Conservation (phyloP, 2,113 vertebrate species). For the Crocuta crocuta region DNA sequence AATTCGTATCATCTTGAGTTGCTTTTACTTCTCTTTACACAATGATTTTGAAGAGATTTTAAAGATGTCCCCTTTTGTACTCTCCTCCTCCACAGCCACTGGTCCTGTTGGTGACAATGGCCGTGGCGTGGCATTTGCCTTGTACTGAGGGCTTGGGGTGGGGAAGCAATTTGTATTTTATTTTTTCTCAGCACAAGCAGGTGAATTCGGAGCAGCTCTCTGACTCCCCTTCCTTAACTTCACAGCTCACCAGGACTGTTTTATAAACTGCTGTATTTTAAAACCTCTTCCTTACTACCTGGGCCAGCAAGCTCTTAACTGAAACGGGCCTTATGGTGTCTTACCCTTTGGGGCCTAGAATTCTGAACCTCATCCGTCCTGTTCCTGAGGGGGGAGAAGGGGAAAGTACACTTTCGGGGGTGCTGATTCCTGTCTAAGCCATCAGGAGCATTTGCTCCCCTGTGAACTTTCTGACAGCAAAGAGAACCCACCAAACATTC, state of each 20-base stretch:
- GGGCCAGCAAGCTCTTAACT: conserved; percentile 56
- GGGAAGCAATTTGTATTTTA: conserved; percentile 68
- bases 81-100: background rate
- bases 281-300: conserved; percentile 66
- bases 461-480: conserved; percentile 29
- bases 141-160: conserved; percentile 70
- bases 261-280: conserved; percentile 89
- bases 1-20: conserved; percentile 81
- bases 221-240: background rate
- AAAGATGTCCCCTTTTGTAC: conserved; percentile 84
- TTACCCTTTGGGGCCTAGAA: conserved; percentile 20
- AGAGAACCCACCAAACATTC: background rate
- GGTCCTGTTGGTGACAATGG: background rate
- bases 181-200: conserved; percentile 79
- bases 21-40: conserved; percentile 86
- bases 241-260: conserved; percentile 77
- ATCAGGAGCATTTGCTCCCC: background rate
- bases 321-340: background rate
- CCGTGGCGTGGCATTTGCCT: conserved; percentile 72
- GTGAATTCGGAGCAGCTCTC: conserved; percentile 78
- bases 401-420: background rate
- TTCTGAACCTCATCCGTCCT: conserved; percentile 31
- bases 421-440: conserved; percentile 34
- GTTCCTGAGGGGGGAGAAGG: conserved; percentile 6
- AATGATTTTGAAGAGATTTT: conserved; percentile 87